Evolutionary conservation across 2,797 vertebrate species (phyloP).

Genomic region (Bryconaethiops microstoma): DNA sequence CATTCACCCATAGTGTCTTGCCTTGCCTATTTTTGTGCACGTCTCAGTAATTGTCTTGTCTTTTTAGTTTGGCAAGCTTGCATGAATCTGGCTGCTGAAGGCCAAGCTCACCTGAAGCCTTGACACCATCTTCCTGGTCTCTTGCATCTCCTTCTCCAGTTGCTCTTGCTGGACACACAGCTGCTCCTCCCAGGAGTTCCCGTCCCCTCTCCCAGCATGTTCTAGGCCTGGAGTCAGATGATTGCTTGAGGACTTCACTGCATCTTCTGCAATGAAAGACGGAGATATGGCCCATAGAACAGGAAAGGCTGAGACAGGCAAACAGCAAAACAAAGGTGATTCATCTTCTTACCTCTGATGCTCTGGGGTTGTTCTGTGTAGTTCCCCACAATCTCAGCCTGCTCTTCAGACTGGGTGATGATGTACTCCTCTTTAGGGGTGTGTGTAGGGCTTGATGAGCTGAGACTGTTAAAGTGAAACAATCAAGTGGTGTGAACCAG

Average conservation of each 20-base stretch:
- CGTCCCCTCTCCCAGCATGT: constrained; percentile 71
- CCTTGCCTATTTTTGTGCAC: too few species aligned
- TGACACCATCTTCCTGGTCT: constrained; percentile 97
- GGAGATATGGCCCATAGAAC: not conserved
- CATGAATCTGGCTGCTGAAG: not conserved
- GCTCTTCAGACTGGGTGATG: constrained; percentile 82
- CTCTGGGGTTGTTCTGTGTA: constrained; percentile 83
- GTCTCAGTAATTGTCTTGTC: constrained; percentile 5
- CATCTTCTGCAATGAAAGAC: constrained; percentile 76
- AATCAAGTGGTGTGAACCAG: constrained; percentile 51
- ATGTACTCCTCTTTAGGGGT: constrained; percentile 89
- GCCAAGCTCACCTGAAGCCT: constrained; percentile 86
- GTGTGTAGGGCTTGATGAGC: constrained; percentile 93
- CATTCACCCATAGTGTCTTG: too few species aligned
- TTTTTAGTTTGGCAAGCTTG: not conserved
- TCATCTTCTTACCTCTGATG: constrained; percentile 65
- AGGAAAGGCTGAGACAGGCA: not conserved
- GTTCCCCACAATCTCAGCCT: constrained; percentile 75
- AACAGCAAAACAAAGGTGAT: not conserved
- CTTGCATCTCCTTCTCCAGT: constrained; percentile 97
- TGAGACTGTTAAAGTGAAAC: constrained; percentile 82
- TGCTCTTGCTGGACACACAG: constrained; percentile 94
- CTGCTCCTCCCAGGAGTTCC: constrained; percentile 93
- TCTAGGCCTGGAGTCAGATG: constrained; percentile 76
- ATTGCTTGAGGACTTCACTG: constrained; percentile 64